These are phyloP conservation scores for Caradrina kadenii DNA, from an alignment of 2,888 invertebrate species.

Conservation along the genomic window DNA sequence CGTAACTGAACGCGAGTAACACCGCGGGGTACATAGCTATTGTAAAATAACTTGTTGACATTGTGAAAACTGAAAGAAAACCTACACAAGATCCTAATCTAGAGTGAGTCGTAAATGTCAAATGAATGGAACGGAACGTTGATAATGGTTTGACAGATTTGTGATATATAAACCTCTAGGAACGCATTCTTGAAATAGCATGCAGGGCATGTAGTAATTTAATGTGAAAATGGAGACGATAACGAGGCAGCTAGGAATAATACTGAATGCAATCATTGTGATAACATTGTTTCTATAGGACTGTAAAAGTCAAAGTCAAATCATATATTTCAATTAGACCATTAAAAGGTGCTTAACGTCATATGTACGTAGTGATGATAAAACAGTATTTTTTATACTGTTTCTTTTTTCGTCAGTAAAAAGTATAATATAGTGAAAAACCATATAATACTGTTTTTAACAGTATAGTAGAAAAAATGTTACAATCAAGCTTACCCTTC, in stretches of 20 bases:
- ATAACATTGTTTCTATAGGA: neutral
- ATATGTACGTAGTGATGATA: too few species aligned
- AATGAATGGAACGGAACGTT: conserved; percentile 47
- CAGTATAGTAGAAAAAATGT: too few species aligned
- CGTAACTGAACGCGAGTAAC: too few species aligned
- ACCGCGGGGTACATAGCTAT: too few species aligned
- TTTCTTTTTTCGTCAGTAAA: too few species aligned
- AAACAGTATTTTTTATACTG: too few species aligned
- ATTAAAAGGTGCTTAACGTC: too few species aligned
- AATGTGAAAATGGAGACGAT: neutral
- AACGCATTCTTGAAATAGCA: neutral
- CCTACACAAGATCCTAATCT: conserved; percentile 23
- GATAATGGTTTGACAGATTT: conserved; percentile 26
- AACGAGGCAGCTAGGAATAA: neutral
- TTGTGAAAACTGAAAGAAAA: conserved; percentile 49
- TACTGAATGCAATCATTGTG: neutral
- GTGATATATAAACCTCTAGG: conserved; percentile 10
- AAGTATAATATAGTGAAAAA: too few species aligned
- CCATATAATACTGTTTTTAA: too few species aligned
- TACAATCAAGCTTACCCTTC: too few species aligned
- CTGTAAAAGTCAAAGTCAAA: too few species aligned
- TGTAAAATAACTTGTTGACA: conserved; percentile 30
- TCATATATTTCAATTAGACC: too few species aligned
- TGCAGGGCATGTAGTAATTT: neutral
- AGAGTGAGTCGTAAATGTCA: conserved; percentile 29